Base-by-base conservation (phyloP, 2,888 invertebrate species). In the Rotaria sp. region DNA sequence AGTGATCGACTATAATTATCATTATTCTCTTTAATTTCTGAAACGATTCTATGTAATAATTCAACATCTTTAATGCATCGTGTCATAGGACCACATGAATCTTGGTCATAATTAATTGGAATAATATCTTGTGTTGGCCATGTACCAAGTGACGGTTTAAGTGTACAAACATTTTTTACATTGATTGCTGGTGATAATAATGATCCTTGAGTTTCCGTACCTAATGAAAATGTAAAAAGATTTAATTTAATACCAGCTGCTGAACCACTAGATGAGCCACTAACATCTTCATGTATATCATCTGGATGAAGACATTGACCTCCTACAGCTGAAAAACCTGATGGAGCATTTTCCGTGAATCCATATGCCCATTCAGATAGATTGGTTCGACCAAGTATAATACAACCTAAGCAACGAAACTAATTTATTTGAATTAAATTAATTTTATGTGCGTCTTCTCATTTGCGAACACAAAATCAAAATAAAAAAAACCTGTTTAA, bases 301-400 rank as follows among this genome's bases (percentile, higher is more conserved):
- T 80, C 80, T 11, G 80, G 80, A 80, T 80, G 80, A 45, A 80
- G 11, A 80, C 80, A 80, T 80, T 80, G 80, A 24, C 80, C 80
- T 11, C 80, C 80, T 24, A 80, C 80, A 26, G 80, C 41, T 45
- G 80, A 80, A 35, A 80, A 80, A 45, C 80, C 80, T n/a, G 41
- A 45, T n/a, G 80, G 80, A 24, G 35, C 35, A 45, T 80, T 45
- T 80, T 41, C n/a, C 8, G 80, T 45, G 0, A 80, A 2, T 13
- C 11, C 24, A 24, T 80, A 80, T 11, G 80, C 80, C 80, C 80
- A 80, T 45, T 80, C 80, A 80, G 80, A 80, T 80, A 80, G 13
- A 45, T 80, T 80, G 0, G 41, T 11, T 45, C 80, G 80, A 80
- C 80, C 80, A 80, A 80, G 80, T 45, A 80, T 80, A 11, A 80